These are phyloP conservation scores for Oscheius sp. DNA, from an alignment of 2,888 invertebrate genomes.

Conservation along the genomic window DNA sequence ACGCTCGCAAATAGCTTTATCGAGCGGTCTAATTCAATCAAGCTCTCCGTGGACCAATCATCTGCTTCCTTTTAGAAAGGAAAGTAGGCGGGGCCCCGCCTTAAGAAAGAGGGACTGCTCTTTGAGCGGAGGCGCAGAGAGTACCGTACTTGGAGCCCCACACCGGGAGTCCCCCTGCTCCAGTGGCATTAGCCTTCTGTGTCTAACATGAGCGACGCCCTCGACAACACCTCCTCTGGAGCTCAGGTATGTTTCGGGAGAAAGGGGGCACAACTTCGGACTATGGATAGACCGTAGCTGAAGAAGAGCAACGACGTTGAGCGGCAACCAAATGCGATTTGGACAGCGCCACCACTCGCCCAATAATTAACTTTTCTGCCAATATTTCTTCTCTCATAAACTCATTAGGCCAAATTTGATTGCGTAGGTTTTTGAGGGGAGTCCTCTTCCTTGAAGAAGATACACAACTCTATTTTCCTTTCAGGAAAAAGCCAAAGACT, in stretches of 20 bases:
- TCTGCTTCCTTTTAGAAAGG: slow-evolving; percentile 24
- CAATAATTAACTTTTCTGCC: slow-evolving; percentile 63
- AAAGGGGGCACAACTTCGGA: neutral
- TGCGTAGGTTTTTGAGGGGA: slow-evolving; percentile 37
- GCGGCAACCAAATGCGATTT: slow-evolving; percentile 29
- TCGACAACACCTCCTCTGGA: slow-evolving; percentile 24
- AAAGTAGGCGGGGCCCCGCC: slow-evolving; percentile 30
- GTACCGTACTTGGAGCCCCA: slow-evolving; percentile 12
- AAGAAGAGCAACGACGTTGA: slow-evolving; percentile 22
- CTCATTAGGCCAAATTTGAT: slow-evolving; percentile 64
- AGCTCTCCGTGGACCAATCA: slow-evolving; percentile 29
- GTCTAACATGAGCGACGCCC: slow-evolving; percentile 32
- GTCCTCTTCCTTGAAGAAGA: neutral
- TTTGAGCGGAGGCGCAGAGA: neutral
- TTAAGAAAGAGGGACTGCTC: slow-evolving; percentile 21
- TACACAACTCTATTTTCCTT: neutral
- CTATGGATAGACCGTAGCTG: neutral
- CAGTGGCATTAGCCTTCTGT: slow-evolving; percentile 31
- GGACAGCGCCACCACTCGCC: slow-evolving; percentile 34
- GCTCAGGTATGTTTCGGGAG: slow-evolving; percentile 20
- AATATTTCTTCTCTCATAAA: slow-evolving; percentile 56
- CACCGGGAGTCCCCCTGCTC: slow-evolving; percentile 27
- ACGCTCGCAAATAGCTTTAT: slow-evolving; percentile 29
- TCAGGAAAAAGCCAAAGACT: slow-evolving; percentile 46
- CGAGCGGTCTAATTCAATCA: slow-evolving; percentile 31